Base-by-base conservation (phyloP, 2,113 vertebrate species). In the Prionailurus viverrinus region DNA sequence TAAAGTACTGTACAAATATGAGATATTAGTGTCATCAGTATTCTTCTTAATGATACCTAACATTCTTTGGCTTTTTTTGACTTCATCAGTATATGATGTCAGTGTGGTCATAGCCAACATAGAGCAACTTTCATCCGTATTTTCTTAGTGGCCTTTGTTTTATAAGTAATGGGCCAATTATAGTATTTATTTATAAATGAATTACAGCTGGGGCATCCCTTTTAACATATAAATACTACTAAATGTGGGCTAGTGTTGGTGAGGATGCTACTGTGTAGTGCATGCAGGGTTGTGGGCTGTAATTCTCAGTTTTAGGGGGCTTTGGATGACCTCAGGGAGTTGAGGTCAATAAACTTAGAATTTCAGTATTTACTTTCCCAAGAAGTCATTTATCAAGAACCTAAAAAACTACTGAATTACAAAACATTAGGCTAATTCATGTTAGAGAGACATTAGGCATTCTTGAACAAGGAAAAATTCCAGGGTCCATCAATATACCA, bases 381-480 rank as follows among this genome's bases (percentile, higher is more conserved):
- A 0, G 65, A 85, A 48, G 97, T 99, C 53, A 99, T 97, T 45
- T 99, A 99, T 89, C 98, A 98, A 29, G 97, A 99, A 98, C 97
- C 99, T 85, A 99, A 99, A 96, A 98, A 98, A 85, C 91, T 99
- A 90, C 97, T 99, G 87, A 98, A 98, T 51, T 94, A 58, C 1
- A 91, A 21, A 93, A 98, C 3, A 91, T 98, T 90, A 98, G 98
- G 1, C 97, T 99, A 55, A 99, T 99, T 76, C 99, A 99, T 69
- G 99, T 99, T 85, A 98, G 99, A 85, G 99, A 99, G 95, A 99
- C 99, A 9, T 99, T 99, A 99, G 99, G 99, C 98, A 98, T 99
- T 71, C 98, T 90, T 63, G 99, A 99, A 81, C 98, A 98, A 71
- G 99, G 99, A 69, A 97, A 97, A 96, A 99, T 99, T 97, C 99